Evolutionary conservation across 2,113 vertebrate species (phyloP).

Genomic region (Psilopogon haemacephalus): DNA sequence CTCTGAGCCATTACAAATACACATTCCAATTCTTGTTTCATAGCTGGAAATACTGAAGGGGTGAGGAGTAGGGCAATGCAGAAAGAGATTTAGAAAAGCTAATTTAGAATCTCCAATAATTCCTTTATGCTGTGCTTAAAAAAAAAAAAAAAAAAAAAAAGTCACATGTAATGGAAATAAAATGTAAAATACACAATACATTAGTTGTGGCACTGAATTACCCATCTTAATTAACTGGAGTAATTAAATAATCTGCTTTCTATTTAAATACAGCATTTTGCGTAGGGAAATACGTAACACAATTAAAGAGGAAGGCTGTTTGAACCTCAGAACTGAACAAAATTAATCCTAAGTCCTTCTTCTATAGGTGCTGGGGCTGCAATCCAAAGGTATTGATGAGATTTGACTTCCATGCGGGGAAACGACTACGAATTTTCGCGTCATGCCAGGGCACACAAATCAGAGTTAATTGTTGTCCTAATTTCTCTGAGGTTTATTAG

Average conservation of each 20-base stretch:
- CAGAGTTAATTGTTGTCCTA: not conserved
- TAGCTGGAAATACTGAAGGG: not conserved
- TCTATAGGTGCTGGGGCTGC: not conserved
- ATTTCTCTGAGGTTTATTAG: conserved; percentile 24
- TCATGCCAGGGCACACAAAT: not conserved
- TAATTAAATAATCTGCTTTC: conserved; percentile 17
- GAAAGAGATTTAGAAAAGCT: not conserved
- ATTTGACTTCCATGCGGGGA: not conserved
- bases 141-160: not conserved
- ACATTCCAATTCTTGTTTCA: not conserved
- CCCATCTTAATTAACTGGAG: conserved; percentile 31
- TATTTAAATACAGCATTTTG: conserved; percentile 3
- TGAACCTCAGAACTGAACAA: not conserved
- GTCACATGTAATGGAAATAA: conserved; percentile 2
- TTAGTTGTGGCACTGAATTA: conserved; percentile 20
- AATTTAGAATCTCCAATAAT: not conserved
- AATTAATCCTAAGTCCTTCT: not conserved
- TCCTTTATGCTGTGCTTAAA: not conserved
- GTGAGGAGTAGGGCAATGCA: not conserved
- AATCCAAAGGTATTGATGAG: not conserved
- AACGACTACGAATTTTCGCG: not conserved
- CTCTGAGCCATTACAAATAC: too few relatives aligned
- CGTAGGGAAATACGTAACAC: not conserved
- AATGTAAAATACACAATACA: not conserved
- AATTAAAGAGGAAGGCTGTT: not conserved